Evolutionary conservation across 2,888 invertebrate genomes (phyloP), one percentile per base, ranked within the genome.

Genomic region (Callyntrura sp.): DNA sequence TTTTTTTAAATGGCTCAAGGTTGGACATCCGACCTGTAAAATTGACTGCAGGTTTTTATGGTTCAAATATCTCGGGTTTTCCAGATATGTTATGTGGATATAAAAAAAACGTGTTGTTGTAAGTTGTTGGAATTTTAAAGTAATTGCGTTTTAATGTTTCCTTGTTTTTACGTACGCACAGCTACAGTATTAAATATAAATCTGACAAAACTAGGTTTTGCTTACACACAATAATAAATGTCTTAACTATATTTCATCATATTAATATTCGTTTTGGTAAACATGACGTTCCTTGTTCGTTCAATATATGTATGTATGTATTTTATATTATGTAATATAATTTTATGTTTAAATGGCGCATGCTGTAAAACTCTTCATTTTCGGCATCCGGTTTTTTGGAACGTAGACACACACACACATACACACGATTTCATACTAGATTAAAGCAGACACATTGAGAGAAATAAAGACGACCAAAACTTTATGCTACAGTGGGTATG

Each of bases 201-300:
- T 84, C 83, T 84, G 83, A 70, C 83, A 84, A 84, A 84, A 84
- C 83, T 84, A 84, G 28, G 83, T 84, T 70, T 84, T 84, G 68
- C 51, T 48, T 84, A 84, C 83, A 70, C 55, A 55, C 70, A 84
- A 55, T 45, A 65, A 65, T 70, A 45, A 70, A 68, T 84, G 55
- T 70, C 55, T 43, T 68, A 68, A 51, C 60, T 57, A 25, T 48
- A 28, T 65, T 51, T 68, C 35, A 35, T 35, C 3, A 62, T 65
- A 78, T 45, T 73, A 35, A 70, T 76, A 76, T 51, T 17, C 51
- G 23, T 51, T 12, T 73, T 48, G 48, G 51, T 78, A 78, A n/a
- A 78, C 55, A 78, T 55, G 55, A 78, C 28, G 78, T 17, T 78
- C 78, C 55, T 78, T 78, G 78, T 78, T 78, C 78, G 28, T 51